A percentile compares a stretch with the other conserved stretches of the same genome.
Conservation (phyloP, 1,140 invertebrate species). For the Drosophila sproati region DNA sequence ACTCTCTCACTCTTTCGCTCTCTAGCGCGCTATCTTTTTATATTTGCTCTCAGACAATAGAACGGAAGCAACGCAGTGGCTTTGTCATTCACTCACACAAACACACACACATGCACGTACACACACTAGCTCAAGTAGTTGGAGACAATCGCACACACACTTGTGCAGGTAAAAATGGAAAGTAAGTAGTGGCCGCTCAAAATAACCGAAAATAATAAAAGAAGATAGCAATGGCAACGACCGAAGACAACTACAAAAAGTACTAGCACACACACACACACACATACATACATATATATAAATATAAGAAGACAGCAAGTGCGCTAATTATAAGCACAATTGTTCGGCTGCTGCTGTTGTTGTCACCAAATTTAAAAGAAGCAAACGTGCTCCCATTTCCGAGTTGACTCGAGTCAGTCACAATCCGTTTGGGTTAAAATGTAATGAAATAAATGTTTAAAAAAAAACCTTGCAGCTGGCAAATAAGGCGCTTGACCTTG, state of each 20-base stretch:
- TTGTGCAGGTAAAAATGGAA: slow-evolving; percentile 77
- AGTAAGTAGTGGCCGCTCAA: slow-evolving; percentile 58
- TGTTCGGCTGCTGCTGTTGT: slow-evolving; percentile 27
- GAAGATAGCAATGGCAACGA: slow-evolving; percentile 76
- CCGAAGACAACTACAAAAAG: slow-evolving; percentile 57
- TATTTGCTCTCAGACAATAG: slow-evolving; percentile 63
- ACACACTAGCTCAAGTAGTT: slow-evolving; percentile 7
- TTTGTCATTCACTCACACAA: slow-evolving; percentile 60
- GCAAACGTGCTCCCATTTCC: slow-evolving; percentile 53
- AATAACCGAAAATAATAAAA: slow-evolving; percentile 68
- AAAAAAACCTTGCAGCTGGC: slow-evolving; percentile 61
- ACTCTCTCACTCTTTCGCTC: neutral
- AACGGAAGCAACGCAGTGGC: slow-evolving; percentile 73
- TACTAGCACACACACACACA: slow-evolving; percentile 36
- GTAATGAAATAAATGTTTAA: slow-evolving; percentile 59
- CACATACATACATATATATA: slow-evolving; percentile 23
- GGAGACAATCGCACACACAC: slow-evolving; percentile 47
- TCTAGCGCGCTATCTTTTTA: slow-evolving; percentile 11
- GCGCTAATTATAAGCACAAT: slow-evolving; percentile 58
- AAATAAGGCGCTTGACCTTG: slow-evolving; percentile 78
- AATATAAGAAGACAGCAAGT: slow-evolving; percentile 23
- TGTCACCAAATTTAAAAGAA: slow-evolving; percentile 66
- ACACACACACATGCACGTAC: slow-evolving; percentile 17
- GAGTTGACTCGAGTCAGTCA: slow-evolving; percentile 20
- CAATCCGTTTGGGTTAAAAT: slow-evolving; percentile 58